Evolutionary conservation across 2,113 vertebrate species (phyloP).

Genomic region (Gymnarchus niloticus): DNA sequence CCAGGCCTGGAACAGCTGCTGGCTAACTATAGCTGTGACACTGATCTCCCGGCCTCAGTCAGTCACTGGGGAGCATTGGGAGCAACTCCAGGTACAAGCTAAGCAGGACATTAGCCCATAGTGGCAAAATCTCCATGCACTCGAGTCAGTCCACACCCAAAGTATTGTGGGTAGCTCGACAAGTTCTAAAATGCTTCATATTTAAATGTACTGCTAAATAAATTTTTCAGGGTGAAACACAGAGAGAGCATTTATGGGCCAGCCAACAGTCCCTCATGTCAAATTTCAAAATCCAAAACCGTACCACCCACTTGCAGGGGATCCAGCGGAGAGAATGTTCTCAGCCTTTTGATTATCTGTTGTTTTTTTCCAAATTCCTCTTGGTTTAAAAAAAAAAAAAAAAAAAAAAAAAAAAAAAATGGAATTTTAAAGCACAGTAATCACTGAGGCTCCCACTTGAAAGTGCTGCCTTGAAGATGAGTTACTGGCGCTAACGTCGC

Average conservation of each 20-base stretch:
- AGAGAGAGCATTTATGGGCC: neutral
- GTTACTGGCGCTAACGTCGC: neutral
- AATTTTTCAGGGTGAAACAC: neutral
- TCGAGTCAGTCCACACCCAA: neutral
- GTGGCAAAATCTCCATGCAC: neutral
- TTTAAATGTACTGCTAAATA: neutral
- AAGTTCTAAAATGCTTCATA: neutral
- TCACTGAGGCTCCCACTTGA: neutral
- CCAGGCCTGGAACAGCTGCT: constrained; percentile 48
- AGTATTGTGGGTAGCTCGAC: neutral
- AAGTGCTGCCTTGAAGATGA: neutral
- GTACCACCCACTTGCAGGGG: constrained; percentile 2
- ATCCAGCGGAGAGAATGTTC: neutral
- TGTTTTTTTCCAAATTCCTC: neutral
- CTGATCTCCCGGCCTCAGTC: constrained; percentile 40
- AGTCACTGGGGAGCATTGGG: constrained; percentile 18
- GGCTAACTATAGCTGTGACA: constrained; percentile 61
- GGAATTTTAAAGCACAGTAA: neutral
- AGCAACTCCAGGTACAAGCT: neutral
- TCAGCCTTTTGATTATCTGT: constrained; percentile 4
- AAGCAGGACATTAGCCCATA: neutral
- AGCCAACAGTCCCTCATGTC: neutral
- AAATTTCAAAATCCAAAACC: neutral
- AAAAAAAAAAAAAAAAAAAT: no score
- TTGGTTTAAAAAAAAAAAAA: neutral